These are phyloP conservation scores for Monodelphis domestica DNA, from an alignment of 2,797 vertebrate species.

Conservation along the genomic window DNA sequence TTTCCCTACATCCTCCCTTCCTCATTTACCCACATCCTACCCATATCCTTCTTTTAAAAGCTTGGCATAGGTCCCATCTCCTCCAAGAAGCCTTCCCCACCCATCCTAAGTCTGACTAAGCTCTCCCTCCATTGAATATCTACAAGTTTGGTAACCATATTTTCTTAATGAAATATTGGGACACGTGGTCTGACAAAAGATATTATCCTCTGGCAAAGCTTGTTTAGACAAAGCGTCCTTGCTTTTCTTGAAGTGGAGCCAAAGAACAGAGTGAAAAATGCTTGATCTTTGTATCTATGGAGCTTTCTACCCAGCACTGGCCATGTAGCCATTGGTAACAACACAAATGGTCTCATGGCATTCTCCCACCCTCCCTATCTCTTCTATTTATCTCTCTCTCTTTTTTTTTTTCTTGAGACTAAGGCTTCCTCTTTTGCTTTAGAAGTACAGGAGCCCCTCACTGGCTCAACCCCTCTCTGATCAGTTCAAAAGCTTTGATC, in stretches of 20 bases:
- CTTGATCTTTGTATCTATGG: not conserved
- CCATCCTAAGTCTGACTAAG: not conserved
- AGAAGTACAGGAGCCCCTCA: no score
- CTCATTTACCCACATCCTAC: not conserved
- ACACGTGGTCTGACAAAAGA: not conserved
- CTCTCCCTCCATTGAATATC: not conserved
- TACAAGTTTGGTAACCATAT: not conserved
- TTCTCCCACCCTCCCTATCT: not conserved
- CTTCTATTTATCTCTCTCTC: not conserved
- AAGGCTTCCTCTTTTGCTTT: no score
- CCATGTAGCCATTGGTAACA: not conserved
- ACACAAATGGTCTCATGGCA: not conserved
- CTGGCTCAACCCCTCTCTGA: no score
- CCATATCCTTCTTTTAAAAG: not conserved
- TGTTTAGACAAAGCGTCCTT: not conserved
- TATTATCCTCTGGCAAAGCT: not conserved
- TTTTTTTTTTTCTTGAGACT: not conserved
- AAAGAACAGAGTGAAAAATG: not conserved
- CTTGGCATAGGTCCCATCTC: not conserved
- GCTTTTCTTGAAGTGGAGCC: not conserved
- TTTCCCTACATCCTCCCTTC: not conserved
- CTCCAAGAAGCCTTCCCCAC: not conserved
- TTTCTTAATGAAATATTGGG: not conserved
- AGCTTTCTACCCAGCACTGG: not conserved
- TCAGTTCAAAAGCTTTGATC: no score